phyloP scores from a whole-genome alignment of 2,113 vertebrate genomes.

The Bothrops jararaca region DNA sequence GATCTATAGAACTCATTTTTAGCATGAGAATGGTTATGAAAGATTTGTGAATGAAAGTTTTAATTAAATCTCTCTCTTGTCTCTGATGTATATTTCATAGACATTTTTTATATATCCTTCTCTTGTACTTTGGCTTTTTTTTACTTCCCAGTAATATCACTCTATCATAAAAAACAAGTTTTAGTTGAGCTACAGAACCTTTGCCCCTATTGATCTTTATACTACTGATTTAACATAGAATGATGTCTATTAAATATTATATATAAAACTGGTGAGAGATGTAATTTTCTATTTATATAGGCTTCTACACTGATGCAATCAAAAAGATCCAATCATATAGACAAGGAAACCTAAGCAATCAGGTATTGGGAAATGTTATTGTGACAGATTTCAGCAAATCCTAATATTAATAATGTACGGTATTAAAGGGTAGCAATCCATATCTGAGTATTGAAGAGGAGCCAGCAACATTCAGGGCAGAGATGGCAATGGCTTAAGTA shows the following conservation, averaged over 20 bases:
- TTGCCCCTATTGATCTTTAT: neutral
- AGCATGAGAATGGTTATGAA: constrained; percentile 40
- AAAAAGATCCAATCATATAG: neutral
- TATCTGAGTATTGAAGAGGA: neutral
- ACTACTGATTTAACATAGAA: neutral
- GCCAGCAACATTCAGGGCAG: neutral
- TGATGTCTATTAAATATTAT: neutral
- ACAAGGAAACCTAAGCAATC: neutral
- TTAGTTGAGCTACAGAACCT: constrained; percentile 6
- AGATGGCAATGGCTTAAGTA: neutral
- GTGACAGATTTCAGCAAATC: neutral
- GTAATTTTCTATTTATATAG: neutral
- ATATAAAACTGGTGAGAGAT: neutral
- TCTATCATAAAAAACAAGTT: constrained; percentile 33
- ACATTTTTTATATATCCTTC: constrained; percentile 50
- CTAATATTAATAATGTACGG: neutral
- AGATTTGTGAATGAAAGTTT: constrained; percentile 35
- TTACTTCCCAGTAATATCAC: constrained; percentile 36
- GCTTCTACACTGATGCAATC: neutral
- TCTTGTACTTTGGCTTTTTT: constrained; percentile 52
- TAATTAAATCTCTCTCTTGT: constrained; percentile 26
- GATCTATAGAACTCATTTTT: constrained; percentile 39
- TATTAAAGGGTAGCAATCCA: neutral
- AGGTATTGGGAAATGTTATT: neutral
- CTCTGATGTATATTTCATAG: constrained; percentile 44